Percentiles rank a stretch among this genome's conserved stretches.
These are phyloP conservation scores for Boulengeromyrus knoepffleri DNA, from an alignment of 2,113 vertebrate species.

Conservation along the genomic window DNA sequence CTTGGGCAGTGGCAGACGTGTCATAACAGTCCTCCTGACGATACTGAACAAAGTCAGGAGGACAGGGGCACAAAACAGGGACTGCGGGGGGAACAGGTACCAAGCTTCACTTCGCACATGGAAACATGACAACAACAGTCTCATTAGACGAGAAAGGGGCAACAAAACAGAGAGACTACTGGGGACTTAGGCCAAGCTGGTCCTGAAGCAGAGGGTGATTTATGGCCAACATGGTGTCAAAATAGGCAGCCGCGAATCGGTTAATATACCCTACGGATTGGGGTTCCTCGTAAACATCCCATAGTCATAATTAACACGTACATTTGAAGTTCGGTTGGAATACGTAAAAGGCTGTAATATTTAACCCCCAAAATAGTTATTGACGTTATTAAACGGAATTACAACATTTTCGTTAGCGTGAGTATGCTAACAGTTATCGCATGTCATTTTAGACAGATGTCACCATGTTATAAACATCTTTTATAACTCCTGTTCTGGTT, in stretches of 20 bases:
- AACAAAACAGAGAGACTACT: neutral
- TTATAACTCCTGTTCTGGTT: constrained; percentile 66
- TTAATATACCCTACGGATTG: neutral
- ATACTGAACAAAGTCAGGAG: neutral
- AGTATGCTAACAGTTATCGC: constrained; percentile 1
- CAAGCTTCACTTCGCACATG: neutral
- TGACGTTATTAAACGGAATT: neutral
- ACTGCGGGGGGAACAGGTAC: neutral
- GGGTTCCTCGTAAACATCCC: neutral
- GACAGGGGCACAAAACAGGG: neutral
- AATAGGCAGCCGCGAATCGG: neutral
- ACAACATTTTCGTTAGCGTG: neutral
- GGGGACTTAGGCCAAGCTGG: neutral
- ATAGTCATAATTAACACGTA: neutral
- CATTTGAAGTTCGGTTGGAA: neutral
- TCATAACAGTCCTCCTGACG: constrained; percentile 26
- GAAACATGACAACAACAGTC: constrained; percentile 28
- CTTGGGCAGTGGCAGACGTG: constrained; percentile 23
- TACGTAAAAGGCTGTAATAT: neutral
- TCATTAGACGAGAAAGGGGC: constrained; percentile 19
- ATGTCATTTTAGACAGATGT: constrained; percentile 12
- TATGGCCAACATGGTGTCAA: neutral
- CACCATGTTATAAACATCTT: constrained; percentile 39
- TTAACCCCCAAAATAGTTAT: neutral
- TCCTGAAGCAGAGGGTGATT: neutral